A percentile compares a stretch with the other conserved stretches of the same genome.
Conservation (phyloP, 2,888 invertebrate species). For the Eurytoma adleriae region DNA sequence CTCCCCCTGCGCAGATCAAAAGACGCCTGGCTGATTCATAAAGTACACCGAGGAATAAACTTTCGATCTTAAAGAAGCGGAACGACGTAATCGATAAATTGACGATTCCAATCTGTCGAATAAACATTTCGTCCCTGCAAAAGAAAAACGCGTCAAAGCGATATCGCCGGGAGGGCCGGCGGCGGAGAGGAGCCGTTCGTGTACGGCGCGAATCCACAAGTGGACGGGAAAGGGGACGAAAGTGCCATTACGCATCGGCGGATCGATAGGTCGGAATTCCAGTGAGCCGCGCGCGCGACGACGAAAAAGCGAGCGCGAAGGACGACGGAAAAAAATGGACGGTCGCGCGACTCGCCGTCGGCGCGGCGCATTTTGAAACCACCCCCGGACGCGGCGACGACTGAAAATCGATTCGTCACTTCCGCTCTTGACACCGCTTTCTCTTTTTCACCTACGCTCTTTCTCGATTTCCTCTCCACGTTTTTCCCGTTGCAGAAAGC, state of each 20-base stretch:
- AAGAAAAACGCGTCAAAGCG: too few species aligned
- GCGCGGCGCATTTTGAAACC: constrained; percentile 29
- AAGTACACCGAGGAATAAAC: too few species aligned
- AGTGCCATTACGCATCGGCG: constrained; percentile 22
- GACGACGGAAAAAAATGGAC: constrained; percentile 25
- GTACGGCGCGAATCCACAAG: neutral
- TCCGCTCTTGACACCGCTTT: constrained; percentile 36
- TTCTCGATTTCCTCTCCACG: neutral
- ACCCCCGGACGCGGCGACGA: constrained; percentile 22
- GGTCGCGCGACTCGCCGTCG: neutral
- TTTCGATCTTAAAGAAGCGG: too few species aligned
- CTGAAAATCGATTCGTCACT: constrained; percentile 54
- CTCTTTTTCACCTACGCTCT: neutral
- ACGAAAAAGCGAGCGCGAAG: neutral
- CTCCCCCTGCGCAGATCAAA: too few species aligned
- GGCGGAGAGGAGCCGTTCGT: too few species aligned
- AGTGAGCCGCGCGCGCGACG: neutral
- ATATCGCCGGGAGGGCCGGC: too few species aligned
- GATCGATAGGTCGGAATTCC: constrained; percentile 30
- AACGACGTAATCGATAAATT: too few species aligned
- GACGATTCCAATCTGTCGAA: too few species aligned
- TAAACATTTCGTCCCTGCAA: too few species aligned
- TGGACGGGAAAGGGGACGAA: neutral
- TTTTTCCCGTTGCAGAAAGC: neutral
- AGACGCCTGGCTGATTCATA: too few species aligned